These are phyloP conservation scores for Ia io DNA, from an alignment of 2,113 vertebrate genomes.

Conservation along the genomic window DNA sequence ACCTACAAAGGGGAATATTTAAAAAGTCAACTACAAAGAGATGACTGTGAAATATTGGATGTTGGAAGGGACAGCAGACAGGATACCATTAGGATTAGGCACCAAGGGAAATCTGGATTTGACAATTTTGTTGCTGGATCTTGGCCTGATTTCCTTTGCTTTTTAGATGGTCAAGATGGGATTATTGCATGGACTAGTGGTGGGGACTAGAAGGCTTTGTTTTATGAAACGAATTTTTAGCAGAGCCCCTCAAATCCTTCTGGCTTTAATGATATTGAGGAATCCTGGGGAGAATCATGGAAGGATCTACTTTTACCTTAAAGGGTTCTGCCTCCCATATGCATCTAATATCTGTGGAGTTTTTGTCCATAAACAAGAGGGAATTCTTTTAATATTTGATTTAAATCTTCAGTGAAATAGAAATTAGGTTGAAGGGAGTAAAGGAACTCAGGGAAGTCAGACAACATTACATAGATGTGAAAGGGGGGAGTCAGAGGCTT, in stretches of 20 bases:
- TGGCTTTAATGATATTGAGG: background rate
- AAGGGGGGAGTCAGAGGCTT: background rate
- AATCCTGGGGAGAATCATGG: background rate
- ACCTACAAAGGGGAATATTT: background rate
- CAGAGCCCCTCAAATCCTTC: background rate
- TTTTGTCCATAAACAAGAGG: background rate
- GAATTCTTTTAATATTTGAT: background rate
- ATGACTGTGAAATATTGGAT: background rate
- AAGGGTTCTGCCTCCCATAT: background rate
- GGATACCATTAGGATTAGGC: background rate
- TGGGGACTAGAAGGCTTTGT: background rate
- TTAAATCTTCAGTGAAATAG: background rate
- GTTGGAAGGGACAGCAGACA: background rate
- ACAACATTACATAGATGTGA: background rate
- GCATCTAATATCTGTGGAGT: background rate
- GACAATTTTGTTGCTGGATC: background rate
- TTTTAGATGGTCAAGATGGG: background rate
- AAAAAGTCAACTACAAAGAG: background rate
- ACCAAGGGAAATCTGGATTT: background rate
- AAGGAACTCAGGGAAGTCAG: background rate
- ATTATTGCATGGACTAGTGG: background rate
- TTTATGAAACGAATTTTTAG: background rate
- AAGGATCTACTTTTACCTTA: background rate
- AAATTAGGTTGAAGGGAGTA: background rate
- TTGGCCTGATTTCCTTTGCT: background rate